A percentile compares a stretch with the other conserved stretches of the same genome.
Conservation (phyloP, 2,113 vertebrate genomes). For the Tupaia chinensis region DNA sequence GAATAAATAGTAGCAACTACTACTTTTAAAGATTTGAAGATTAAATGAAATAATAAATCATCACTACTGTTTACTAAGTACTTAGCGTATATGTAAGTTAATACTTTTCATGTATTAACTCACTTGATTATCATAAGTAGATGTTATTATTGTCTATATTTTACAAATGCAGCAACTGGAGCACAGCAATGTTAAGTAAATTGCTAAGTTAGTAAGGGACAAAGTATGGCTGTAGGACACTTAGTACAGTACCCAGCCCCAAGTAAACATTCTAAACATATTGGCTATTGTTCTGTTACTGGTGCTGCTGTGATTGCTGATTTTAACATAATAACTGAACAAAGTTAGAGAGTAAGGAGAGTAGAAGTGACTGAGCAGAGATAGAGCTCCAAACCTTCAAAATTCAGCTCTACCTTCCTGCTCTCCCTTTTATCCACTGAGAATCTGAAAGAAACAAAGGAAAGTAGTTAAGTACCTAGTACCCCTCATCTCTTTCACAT, state of each 20-base stretch:
- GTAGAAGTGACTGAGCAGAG: background rate
- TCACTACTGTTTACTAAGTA: background rate
- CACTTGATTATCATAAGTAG: conserved; percentile 34
- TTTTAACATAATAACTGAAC: background rate
- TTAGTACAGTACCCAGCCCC: background rate
- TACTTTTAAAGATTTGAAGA: conserved; percentile 20
- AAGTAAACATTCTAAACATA: background rate
- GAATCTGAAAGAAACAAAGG: conserved; percentile 44
- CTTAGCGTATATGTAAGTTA: background rate
- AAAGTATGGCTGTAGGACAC: background rate
- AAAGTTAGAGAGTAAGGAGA: background rate
- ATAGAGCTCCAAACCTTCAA: background rate
- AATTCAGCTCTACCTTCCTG: background rate
- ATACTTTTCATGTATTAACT: conserved; percentile 18
- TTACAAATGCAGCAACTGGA: conserved; percentile 14
- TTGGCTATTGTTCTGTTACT: background rate
- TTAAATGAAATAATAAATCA: background rate
- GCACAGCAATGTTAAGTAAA: conserved; percentile 1
- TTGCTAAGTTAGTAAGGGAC: background rate
- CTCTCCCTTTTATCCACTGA: background rate
- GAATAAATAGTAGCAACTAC: background rate
- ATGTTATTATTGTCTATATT: background rate
- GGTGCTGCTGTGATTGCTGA: background rate
- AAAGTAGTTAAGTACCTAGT: background rate
- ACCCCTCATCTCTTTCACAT: background rate